phyloP scores from a whole-genome alignment of 2,113 vertebrate genomes.

The Pomatostomus ruficeps region DNA sequence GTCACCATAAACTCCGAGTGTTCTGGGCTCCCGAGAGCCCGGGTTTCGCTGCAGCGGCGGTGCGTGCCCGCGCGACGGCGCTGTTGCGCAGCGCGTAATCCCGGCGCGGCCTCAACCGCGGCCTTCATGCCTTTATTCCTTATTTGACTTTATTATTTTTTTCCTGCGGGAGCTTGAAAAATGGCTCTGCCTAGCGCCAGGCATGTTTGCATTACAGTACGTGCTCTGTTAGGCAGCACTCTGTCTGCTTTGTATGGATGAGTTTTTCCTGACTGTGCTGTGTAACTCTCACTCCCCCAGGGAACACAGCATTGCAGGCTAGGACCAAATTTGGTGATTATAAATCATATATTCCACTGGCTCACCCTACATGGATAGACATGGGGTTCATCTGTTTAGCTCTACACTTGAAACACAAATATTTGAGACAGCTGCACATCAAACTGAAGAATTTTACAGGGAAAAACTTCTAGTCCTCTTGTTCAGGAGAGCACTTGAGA shows the following conservation, averaged over 20 bases:
- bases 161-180: background rate
- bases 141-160: background rate
- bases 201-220: background rate
- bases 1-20: background rate
- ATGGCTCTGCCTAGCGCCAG: background rate
- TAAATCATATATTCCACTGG: background rate
- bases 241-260: background rate
- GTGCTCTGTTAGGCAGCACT: background rate
- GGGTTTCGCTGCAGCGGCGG: background rate
- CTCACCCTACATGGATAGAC: background rate
- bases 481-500: background rate
- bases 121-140: background rate
- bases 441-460: background rate
- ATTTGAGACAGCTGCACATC: background rate
- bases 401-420: background rate
- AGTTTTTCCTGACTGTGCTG: background rate
- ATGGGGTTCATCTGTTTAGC: background rate
- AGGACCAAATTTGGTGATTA: background rate
- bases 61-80: background rate
- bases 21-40: accelerated
- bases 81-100: background rate
- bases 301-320: no score
- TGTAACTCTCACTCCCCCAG: background rate
- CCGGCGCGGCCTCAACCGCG: no score
- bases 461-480: background rate